Percentiles rank a stretch among this genome's conserved stretches.
Evolutionary conservation across 2,797 vertebrate species (phyloP).

Genomic region (Acrossocheilus fasciatus): DNA sequence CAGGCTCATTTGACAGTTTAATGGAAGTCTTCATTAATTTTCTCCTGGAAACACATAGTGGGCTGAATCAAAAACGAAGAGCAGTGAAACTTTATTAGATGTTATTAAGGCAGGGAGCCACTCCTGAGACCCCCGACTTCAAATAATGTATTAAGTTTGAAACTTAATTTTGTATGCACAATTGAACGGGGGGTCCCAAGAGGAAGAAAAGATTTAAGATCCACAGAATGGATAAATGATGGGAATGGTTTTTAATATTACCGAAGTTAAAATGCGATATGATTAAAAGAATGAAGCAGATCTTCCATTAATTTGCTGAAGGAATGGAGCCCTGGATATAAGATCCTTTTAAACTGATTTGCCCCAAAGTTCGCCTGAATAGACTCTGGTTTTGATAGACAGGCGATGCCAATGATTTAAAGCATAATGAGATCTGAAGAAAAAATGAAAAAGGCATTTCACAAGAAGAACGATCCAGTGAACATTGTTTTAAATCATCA

Average conservation of each 20-base stretch:
- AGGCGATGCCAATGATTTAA: neutral
- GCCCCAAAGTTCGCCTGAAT: slow-evolving; percentile 22
- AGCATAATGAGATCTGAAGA: slow-evolving; percentile 24
- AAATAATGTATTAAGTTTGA: slow-evolving; percentile 86
- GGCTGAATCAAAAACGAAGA: slow-evolving; percentile 78
- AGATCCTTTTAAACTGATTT: slow-evolving; percentile 48
- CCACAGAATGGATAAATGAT: slow-evolving; percentile 81
- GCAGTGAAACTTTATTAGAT: slow-evolving; percentile 79
- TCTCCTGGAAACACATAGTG: slow-evolving; percentile 71
- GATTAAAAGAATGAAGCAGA: slow-evolving; percentile 75
- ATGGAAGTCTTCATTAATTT: slow-evolving; percentile 84
- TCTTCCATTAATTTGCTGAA: slow-evolving; percentile 64
- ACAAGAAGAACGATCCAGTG: slow-evolving; percentile 9
- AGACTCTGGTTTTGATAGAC: slow-evolving; percentile 39
- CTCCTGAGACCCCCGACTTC: slow-evolving; percentile 85
- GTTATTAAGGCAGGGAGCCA: slow-evolving; percentile 83
- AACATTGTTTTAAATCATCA: slow-evolving; percentile 17
- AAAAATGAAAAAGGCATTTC: slow-evolving; percentile 26
- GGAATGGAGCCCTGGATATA: slow-evolving; percentile 70
- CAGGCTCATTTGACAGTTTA: slow-evolving; percentile 76
- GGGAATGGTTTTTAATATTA: slow-evolving; percentile 82
- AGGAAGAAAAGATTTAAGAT: slow-evolving; percentile 83
- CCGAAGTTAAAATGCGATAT: slow-evolving; percentile 69
- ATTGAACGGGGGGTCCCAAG: slow-evolving; percentile 83
- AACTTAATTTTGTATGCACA: slow-evolving; percentile 88